Evolutionary conservation across 92 coral and sea anemone species (phyloP).

Genomic region (Desmophyllum pertusum): DNA sequence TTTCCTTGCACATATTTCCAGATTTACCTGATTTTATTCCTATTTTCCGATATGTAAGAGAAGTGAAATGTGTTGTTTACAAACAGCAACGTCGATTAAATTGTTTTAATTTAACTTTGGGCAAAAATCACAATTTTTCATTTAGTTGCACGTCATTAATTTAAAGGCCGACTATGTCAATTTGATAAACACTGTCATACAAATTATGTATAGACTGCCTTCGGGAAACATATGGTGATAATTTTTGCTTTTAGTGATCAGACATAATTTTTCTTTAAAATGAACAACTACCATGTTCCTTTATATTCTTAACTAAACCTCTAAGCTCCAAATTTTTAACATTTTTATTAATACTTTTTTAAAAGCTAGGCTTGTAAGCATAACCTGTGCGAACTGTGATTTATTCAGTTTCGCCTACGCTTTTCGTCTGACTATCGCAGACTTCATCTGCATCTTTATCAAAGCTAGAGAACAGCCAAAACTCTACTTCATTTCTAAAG

Average conservation of each 20-base stretch:
- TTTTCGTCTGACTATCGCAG: too few species aligned
- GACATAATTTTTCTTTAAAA: not conserved
- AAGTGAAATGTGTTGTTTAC: not conserved
- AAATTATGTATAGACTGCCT: not conserved
- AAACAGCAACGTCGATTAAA: not conserved
- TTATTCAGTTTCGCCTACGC: too few species aligned
- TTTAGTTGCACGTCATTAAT: not conserved
- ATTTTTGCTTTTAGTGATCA: not conserved
- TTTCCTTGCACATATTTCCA: not conserved
- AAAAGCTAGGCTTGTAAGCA: too few species aligned
- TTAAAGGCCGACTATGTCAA: not conserved
- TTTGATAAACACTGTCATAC: not conserved
- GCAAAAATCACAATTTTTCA: not conserved
- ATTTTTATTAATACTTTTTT: too few species aligned
- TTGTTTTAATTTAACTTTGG: conserved; percentile 6
- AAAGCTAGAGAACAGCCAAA: not conserved
- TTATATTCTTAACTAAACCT: not conserved
- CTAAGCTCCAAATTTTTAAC: too few species aligned
- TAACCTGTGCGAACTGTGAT: too few species aligned
- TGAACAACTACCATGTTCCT: not conserved
- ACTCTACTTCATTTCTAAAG: not conserved
- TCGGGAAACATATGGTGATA: not conserved
- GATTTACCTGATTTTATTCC: not conserved
- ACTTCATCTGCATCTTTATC: too few species aligned
- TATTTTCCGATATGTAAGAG: too few species aligned